Percentiles rank a stretch among this genome's conserved stretches.
Evolutionary conservation across 2,113 vertebrate genomes (phyloP).

Genomic region (Columba livia): DNA sequence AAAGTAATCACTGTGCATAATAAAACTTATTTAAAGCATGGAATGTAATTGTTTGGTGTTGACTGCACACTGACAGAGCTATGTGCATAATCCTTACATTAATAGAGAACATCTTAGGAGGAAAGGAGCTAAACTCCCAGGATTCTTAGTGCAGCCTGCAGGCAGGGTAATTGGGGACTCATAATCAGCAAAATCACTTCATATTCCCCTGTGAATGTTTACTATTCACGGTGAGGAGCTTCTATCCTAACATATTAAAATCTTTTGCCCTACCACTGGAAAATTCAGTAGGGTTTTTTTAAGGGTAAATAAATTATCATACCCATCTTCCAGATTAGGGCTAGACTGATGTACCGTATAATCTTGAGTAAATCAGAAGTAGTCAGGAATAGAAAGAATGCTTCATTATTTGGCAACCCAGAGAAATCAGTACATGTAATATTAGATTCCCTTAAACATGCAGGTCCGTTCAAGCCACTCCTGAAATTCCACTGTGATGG

Average conservation of each 20-base stretch:
- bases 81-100: background rate
- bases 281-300: background rate
- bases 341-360: background rate
- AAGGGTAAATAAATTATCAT: slow-evolving; percentile 41
- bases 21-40: background rate
- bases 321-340: slow-evolving; percentile 33
- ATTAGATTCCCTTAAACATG: slow-evolving; percentile 30
- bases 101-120: background rate
- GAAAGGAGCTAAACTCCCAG: background rate
- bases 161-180: background rate
- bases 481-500: background rate
- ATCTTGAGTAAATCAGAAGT: slow-evolving; percentile 5
- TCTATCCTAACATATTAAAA: background rate
- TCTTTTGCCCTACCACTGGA: background rate
- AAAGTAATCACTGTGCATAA: background rate
- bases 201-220: background rate
- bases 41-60: background rate
- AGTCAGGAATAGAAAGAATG: slow-evolving; percentile 38
- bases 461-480: slow-evolving; percentile 37
- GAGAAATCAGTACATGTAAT: slow-evolving; percentile 37
- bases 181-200: background rate
- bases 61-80: background rate
- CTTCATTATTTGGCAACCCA: slow-evolving; percentile 44
- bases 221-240: background rate
- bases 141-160: background rate